Conservation (phyloP, 2,113 vertebrate species). For the Pipra filicauda region DNA sequence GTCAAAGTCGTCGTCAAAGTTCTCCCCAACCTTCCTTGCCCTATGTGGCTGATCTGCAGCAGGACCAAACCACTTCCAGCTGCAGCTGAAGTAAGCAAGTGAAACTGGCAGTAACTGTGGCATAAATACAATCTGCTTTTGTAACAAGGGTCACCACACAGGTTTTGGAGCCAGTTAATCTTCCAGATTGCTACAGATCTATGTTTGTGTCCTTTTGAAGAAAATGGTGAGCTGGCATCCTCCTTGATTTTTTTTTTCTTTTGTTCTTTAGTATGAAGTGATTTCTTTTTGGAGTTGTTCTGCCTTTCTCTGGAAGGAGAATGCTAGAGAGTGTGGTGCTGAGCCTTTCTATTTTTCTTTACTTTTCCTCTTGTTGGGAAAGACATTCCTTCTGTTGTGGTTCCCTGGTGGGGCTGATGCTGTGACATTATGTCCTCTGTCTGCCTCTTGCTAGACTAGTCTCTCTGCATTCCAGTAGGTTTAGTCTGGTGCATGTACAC, state of each 20-base stretch:
- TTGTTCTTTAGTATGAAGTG: neutral
- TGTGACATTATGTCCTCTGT: conserved; percentile 35
- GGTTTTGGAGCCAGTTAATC: neutral
- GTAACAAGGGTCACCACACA: neutral
- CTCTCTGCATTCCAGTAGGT: conserved; percentile 57
- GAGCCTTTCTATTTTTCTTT: conserved; percentile 33
- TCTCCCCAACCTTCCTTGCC: neutral
- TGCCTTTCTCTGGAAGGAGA: neutral
- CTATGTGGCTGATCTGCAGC: neutral
- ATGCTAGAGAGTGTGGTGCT: neutral
- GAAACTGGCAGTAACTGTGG: neutral
- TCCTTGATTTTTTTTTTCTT: neutral
- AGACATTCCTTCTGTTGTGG: conserved; percentile 51
- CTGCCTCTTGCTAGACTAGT: conserved; percentile 46
- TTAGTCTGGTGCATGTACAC: conserved; percentile 29
- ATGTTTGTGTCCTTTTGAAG: neutral
- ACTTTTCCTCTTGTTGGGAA: conserved; percentile 10
- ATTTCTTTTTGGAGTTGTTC: neutral
- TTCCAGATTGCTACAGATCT: neutral
- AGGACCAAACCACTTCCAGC: neutral
- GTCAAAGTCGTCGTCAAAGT: neutral
- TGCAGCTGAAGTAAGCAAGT: neutral
- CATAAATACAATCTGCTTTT: neutral
- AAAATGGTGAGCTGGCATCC: neutral
- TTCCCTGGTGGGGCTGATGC: conserved; percentile 30